A percentile compares a stretch with the other conserved stretches of the same genome.
Evolutionary conservation across 2,888 invertebrate genomes (phyloP).

Genomic region (Dyspetes luteomarginatus): DNA sequence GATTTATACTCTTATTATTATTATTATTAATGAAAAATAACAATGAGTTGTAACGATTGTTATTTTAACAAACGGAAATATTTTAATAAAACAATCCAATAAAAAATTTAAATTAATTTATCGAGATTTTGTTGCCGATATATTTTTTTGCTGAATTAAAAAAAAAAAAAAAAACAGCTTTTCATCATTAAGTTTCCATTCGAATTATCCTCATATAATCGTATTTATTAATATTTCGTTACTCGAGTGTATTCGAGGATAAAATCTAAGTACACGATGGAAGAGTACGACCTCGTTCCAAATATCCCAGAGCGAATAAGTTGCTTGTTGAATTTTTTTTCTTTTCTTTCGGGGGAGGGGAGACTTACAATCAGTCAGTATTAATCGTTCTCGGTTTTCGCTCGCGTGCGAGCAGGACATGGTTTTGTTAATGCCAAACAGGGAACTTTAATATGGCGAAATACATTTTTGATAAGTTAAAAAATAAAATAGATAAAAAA

Average conservation of each 20-base stretch:
- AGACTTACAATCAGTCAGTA: constrained; percentile 32
- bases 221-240: constrained; percentile 1
- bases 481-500: background rate
- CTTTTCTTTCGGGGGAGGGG: background rate
- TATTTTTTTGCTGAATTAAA: too few species aligned
- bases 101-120: too few species aligned
- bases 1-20: too few species aligned
- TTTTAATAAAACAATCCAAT: too few species aligned
- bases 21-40: too few species aligned
- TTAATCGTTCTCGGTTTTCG: constrained; percentile 38
- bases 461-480: background rate
- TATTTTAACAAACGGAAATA: too few species aligned
- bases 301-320: constrained; percentile 43
- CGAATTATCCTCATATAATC: background rate
- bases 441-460: constrained; percentile 5
- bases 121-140: background rate
- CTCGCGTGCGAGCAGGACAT: constrained; percentile 35
- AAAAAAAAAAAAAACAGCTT: too few species aligned
- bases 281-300: constrained; percentile 55
- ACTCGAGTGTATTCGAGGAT: constrained; percentile 18
- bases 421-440: background rate
- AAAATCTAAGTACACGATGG: constrained; percentile 30
- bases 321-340: constrained; percentile 18
- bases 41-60: too few species aligned
- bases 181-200: background rate